Base-by-base conservation (phyloP, 2,797 vertebrate species). In the Hemibagrus guttatus region DNA sequence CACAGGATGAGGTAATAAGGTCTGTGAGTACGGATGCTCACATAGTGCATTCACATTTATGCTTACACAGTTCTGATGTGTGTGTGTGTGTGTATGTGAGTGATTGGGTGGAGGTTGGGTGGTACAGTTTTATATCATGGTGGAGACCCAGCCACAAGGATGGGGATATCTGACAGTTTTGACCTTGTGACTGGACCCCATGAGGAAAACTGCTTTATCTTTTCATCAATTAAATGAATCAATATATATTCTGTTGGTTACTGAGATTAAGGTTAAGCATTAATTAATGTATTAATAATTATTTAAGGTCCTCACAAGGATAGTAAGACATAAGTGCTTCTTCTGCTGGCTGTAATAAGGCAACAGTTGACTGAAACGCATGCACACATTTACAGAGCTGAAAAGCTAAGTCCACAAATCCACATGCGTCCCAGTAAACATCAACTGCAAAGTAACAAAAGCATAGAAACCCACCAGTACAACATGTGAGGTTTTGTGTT, bases 1-100 rank as follows among this genome's bases (percentile, higher is more conserved):
- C 81, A 86, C 88, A 87, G 86, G 86, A 90, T 90, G 86, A 90
- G 87, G 91, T 90, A 91, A 91, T 91, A 91, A 91, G 91, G 89
- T 89, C 85, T 89, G 84, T 71, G 87, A 88, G 86, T 46, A 66
- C 71, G 63, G 74, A 83, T 81, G 71, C 88, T 87, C 84, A 79
- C 87, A 79, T 78, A 85, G 76, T 58, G 84, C 21, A 72, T 87
- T 88, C 63, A n/a, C 85, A 80, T 87, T 88, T 59, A 76, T 85
- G 85, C 84, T 83, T 49, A 56, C 63, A 83, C 28, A 26, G 71
- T 56, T 85, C 72, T 81, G 26, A 56, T 84, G 84, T 84, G 68
- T 63, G 56, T 76, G 83, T 84, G 71, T 74, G 59, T 76, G 61
- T 49, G 79, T 46, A 56, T 75, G 66, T 74, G 72, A 79, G 84